Evolutionary conservation across 2,113 vertebrate species (phyloP).

Genomic region (Montifringilla adamsi): DNA sequence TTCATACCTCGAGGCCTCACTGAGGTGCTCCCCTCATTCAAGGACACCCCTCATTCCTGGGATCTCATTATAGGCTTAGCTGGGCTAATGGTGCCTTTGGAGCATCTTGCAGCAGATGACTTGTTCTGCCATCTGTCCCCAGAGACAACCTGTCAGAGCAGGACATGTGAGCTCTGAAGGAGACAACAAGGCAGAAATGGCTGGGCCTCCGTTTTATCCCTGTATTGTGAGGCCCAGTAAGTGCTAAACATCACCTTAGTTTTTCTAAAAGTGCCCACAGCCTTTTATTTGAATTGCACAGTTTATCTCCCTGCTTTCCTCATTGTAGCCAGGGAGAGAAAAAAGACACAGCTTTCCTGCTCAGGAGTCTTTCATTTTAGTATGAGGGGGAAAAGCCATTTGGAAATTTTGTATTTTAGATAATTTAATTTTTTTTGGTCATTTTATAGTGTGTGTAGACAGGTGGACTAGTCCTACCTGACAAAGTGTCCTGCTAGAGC

Average conservation of each 20-base stretch:
- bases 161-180: background rate
- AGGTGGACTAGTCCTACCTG: background rate
- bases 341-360: background rate
- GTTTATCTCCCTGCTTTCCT: background rate
- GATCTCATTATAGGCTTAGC: conserved; percentile 35
- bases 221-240: background rate
- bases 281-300: background rate
- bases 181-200: background rate
- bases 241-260: background rate
- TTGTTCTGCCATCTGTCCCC: conserved; percentile 39
- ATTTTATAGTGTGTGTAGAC: background rate
- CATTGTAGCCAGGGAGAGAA: background rate
- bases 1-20: background rate
- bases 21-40: background rate
- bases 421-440: background rate
- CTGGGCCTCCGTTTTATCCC: background rate
- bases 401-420: background rate
- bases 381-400: background rate
- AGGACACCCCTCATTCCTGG: background rate
- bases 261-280: background rate
- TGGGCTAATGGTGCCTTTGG: background rate
- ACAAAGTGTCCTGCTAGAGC: background rate
- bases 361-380: background rate
- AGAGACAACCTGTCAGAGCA: background rate
- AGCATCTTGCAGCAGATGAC: background rate